Base-by-base conservation (phyloP, 2,113 vertebrate species). In the Neolamprologus toae region DNA sequence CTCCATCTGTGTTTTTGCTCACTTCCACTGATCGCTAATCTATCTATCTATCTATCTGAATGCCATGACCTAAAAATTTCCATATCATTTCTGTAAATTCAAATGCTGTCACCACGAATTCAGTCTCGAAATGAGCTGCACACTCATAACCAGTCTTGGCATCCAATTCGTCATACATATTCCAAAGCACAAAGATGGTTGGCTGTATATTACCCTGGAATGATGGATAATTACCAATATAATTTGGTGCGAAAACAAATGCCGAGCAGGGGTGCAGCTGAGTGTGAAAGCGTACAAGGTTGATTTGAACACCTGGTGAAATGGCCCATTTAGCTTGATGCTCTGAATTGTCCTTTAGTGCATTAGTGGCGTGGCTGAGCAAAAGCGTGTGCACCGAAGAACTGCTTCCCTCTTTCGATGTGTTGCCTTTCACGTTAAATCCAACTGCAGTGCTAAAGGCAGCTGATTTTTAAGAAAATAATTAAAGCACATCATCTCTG, bases 181-280 rank as follows among this genome's bases (percentile, higher is more conserved):
- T 94, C 82, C 73, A 87, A 83, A 71, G 85, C 87, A 93, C 90
- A 92, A 89, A 92, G 61, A 89, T 28, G 81, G 79, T 86, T 89
- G 87, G 82, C 86, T 89, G 90, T 35, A 33, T 89, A 90, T 92
- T 93, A 92, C 73, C 68, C 88, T 37, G 61, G 82, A 89, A 94
- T 93, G 91, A 94, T 81, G 37, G 90, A 93, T 93, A 94, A 93
- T 94, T 90, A 95, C 83, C 78, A 59, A 92, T 91, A 90, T 92
- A 94, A 96, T 90, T 87, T 79, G 83, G 81, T 78, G 68, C 80
- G 90, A 88, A 92, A 84, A 83, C 88, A 90, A 90, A 90, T 45
- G 47, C 42, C 47, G 55, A 73, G 79, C 86, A 86, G 61, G 57
- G 89, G 71, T 51, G 90, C 86, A 92, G 89, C 82, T 26, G 79